Evolutionary conservation across 1,140 invertebrate species (phyloP).

Genomic region (Ectropis grisescens): DNA sequence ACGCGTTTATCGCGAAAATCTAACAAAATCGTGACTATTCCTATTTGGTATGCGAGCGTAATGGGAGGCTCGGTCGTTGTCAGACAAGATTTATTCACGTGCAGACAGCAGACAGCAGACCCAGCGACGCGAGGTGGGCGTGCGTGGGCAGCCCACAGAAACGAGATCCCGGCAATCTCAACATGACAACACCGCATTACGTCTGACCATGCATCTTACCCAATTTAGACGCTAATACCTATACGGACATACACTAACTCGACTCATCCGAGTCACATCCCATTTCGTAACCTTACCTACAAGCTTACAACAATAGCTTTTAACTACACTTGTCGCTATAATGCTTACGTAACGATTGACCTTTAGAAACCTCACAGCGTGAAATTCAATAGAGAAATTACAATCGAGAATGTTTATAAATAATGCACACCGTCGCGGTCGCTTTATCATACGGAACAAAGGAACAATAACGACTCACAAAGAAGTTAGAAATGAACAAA

Average conservation of each 20-base stretch:
- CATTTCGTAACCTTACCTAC: constrained; percentile 34
- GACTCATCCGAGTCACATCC: too few species aligned
- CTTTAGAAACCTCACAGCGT: too few species aligned
- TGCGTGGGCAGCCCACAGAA: constrained; percentile 25
- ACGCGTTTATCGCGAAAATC: too few species aligned
- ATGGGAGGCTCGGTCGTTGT: constrained; percentile 28
- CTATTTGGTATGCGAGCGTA: constrained; percentile 9
- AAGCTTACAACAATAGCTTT: constrained; percentile 22
- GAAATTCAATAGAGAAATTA: constrained; percentile 24
- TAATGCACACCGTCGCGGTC: constrained; percentile 28
- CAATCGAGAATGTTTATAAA: constrained; percentile 56
- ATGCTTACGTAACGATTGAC: constrained; percentile 12
- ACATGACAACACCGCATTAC: too few species aligned
- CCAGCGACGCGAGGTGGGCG: too few species aligned
- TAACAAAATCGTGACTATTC: not conserved
- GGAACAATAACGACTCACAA: constrained; percentile 52
- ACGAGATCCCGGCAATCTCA: not conserved
- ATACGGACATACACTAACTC: too few species aligned
- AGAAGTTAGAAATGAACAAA: constrained; percentile 62
- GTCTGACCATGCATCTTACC: too few species aligned
- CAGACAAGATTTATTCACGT: constrained; percentile 53
- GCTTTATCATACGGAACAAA: constrained; percentile 48
- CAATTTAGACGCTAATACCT: too few species aligned
- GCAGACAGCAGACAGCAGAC: constrained; percentile 15
- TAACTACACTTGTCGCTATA: constrained; percentile 14